Evolutionary conservation across 2,113 vertebrate species (phyloP).

Genomic region (Laticauda laticaudata): DNA sequence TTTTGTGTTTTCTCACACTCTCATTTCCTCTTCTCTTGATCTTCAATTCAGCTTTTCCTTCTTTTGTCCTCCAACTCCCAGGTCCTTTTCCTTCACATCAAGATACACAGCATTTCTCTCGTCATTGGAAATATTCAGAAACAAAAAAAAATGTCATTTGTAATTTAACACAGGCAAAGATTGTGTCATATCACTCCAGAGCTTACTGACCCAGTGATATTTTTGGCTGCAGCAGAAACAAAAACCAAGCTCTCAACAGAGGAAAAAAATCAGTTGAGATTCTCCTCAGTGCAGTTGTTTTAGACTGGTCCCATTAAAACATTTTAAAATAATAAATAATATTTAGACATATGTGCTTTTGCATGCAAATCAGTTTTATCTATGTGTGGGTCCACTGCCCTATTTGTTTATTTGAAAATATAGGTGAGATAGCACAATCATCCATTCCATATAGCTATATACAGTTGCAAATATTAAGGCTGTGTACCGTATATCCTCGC

Average conservation of each 20-base stretch:
- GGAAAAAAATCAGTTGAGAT: constrained; percentile 36
- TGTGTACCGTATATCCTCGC: neutral
- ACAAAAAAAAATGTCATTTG: constrained; percentile 51
- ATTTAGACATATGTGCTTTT: neutral
- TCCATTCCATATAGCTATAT: neutral
- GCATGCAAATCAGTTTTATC: neutral
- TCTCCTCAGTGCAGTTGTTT: constrained; percentile 23
- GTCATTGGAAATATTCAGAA: constrained; percentile 38
- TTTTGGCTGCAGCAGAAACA: constrained; percentile 37
- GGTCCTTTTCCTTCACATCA: constrained; percentile 38
- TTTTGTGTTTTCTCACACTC: constrained; percentile 33
- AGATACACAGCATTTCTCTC: constrained; percentile 36
- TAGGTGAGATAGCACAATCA: neutral
- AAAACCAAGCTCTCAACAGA: constrained; percentile 42
- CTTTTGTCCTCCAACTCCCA: constrained; percentile 40
- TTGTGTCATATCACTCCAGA: constrained; percentile 48
- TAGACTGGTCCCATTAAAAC: constrained; percentile 16
- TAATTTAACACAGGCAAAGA: constrained; percentile 53
- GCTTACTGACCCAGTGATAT: constrained; percentile 48
- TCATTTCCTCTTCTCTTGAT: constrained; percentile 42
- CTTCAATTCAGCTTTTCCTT: constrained; percentile 54
- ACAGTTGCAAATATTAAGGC: neutral
- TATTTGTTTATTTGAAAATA: neutral
- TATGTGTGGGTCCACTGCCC: neutral
- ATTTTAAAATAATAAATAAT: neutral